A percentile compares a stretch with the other conserved stretches of the same genome.
These are phyloP conservation scores for Junco hyemalis DNA, from an alignment of 2,113 vertebrate species.

Conservation along the genomic window DNA sequence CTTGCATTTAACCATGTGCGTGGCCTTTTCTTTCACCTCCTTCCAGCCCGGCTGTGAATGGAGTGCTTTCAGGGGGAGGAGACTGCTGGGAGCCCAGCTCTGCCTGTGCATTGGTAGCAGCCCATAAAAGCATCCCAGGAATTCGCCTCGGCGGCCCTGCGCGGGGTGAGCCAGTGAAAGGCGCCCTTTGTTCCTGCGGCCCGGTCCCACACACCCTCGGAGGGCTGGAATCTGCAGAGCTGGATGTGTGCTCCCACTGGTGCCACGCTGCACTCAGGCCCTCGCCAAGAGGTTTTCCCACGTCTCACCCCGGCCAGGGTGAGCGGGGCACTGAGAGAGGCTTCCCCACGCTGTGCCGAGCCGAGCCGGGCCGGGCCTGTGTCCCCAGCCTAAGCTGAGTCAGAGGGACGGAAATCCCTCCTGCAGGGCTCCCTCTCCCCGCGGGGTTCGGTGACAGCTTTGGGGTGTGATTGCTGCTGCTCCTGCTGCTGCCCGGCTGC, in stretches of 20 bases:
- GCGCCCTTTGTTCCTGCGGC: background rate
- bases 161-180: constrained; percentile 12
- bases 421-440: background rate
- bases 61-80: constrained; percentile 40
- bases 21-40: constrained; percentile 19
- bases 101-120: constrained; percentile 1
- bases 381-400: background rate
- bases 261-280: background rate
- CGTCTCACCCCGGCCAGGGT: rapidly evolving
- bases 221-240: background rate
- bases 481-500: background rate
- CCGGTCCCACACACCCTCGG: background rate
- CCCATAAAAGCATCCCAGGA: constrained; percentile 42
- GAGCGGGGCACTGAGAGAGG: background rate
- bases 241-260: background rate
- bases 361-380: background rate
- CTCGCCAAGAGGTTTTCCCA: rapidly evolving
- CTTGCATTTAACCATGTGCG: background rate
- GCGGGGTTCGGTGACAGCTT: background rate
- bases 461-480: background rate
- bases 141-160: background rate
- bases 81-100: background rate
- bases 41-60: background rate
- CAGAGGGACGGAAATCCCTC: background rate
- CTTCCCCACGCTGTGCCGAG: rapidly evolving